A percentile compares a stretch with the other conserved stretches of the same genome.
phyloP scores from a whole-genome alignment of 2,113 vertebrate genomes.

The Channa maculata region DNA sequence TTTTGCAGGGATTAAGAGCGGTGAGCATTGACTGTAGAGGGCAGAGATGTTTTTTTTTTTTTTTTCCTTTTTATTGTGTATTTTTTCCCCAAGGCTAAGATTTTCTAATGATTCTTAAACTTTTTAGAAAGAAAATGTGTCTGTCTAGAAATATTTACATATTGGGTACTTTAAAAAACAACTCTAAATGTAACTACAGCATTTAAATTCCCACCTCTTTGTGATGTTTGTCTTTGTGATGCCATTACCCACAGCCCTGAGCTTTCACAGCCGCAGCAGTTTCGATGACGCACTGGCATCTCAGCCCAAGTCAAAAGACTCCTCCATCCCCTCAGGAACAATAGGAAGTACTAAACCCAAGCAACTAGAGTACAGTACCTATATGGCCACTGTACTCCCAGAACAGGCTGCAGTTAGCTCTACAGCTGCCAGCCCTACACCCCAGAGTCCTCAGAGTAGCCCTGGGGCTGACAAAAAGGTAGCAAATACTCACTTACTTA shows the following conservation, averaged over 20 bases:
- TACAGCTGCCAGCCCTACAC: conserved; percentile 69
- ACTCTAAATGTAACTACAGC: background rate
- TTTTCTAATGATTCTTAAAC: too few species aligned
- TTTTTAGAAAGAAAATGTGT: background rate
- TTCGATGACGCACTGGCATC: conserved; percentile 87
- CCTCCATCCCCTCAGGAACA: conserved; percentile 62
- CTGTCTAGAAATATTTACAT: background rate
- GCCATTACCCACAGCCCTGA: conserved; percentile 71
- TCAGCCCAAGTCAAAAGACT: conserved; percentile 87
- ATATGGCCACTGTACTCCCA: conserved; percentile 93
- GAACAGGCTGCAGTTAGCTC: conserved; percentile 80
- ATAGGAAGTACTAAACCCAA: conserved; percentile 81
- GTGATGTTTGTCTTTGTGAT: conserved; percentile 47
- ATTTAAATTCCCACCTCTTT: conserved; percentile 27
- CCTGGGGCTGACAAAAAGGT: conserved; percentile 93
- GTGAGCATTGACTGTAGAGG: conserved; percentile 63
- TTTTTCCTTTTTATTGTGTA: background rate
- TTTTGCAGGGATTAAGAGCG: conserved; percentile 82
- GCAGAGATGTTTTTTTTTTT: background rate
- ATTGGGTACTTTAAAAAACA: background rate
- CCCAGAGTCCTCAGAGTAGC: conserved; percentile 85
- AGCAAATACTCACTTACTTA: background rate
- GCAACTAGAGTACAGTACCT: conserved; percentile 90
- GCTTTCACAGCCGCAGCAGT: conserved; percentile 90
- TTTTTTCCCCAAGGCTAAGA: background rate